Conservation (phyloP, 2,797 vertebrate genomes). For the Hipposideros larvatus region DNA sequence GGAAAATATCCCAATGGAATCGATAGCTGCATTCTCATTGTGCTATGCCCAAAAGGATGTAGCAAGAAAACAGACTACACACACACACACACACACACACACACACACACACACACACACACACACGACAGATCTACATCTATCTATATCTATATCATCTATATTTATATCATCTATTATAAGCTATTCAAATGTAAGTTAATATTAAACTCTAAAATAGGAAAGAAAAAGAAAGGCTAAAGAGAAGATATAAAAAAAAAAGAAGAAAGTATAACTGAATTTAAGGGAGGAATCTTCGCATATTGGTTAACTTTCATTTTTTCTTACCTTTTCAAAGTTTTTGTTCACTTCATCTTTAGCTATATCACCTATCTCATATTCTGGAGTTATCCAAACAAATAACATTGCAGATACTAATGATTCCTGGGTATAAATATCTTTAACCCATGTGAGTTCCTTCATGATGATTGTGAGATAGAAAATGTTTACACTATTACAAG, state of each 20-base stretch:
- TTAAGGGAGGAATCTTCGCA: background rate
- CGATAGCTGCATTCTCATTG: background rate
- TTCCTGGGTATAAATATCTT: conserved; percentile 49
- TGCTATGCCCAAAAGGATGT: background rate
- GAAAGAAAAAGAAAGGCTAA: background rate
- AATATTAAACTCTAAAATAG: conserved; percentile 9
- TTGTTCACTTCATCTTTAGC: background rate
- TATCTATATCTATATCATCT: background rate
- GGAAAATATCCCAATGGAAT: background rate
- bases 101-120: background rate
- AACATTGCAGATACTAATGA: conserved; percentile 50
- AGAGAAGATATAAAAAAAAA: background rate
- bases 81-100: background rate
- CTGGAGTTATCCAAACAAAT: conserved; percentile 70
- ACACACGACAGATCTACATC: too few relatives aligned
- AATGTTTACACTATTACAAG: conserved; percentile 79
- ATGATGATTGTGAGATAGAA: conserved; percentile 69
- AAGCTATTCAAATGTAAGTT: background rate
- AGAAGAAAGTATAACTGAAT: background rate
- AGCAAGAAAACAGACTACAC: background rate
- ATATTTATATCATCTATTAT: background rate
- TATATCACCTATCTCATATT: conserved; percentile 48
- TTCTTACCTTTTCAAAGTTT: background rate
- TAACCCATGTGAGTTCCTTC: conserved; percentile 62
- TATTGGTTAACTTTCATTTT: background rate